Conservation (phyloP, 2,113 vertebrate species). For the Loxodonta africana region DNA sequence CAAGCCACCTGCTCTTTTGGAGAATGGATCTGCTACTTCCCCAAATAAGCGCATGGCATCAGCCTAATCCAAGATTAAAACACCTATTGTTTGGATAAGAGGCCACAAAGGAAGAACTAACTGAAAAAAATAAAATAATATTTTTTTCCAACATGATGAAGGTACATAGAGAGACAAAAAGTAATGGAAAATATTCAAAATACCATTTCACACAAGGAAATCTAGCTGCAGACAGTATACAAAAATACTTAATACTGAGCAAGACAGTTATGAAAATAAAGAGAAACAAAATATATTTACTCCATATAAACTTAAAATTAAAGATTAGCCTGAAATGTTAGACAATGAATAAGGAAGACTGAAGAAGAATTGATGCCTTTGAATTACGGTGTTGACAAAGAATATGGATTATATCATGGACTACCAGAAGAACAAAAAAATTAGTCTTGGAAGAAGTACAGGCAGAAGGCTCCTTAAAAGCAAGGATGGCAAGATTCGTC, state of each 20-base stretch:
- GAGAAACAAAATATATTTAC: neutral
- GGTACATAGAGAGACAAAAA: neutral
- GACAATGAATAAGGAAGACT: no score
- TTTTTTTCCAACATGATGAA: neutral
- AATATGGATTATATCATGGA: no score
- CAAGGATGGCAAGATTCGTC: no score
- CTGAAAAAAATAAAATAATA: neutral
- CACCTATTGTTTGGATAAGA: conserved; percentile 37
- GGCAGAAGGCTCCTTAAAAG: no score
- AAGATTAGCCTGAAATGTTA: neutral
- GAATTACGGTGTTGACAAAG: no score
- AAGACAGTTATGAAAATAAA: neutral
- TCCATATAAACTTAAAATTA: neutral
- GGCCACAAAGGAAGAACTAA: neutral
- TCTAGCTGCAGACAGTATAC: neutral
- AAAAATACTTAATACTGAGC: neutral
- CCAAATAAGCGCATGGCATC: conserved; percentile 35
- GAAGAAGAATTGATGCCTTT: no score
- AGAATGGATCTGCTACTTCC: conserved; percentile 38
- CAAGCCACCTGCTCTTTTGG: conserved; percentile 32
- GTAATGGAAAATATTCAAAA: conserved; percentile 18
- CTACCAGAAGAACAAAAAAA: no score
- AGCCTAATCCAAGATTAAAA: conserved; percentile 49
- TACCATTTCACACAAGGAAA: neutral
- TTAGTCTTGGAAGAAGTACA: no score